Evolutionary conservation across 1,140 invertebrate species (phyloP), one percentile per base, ranked within the genome.

Genomic region (Leptinotarsa texana): DNA sequence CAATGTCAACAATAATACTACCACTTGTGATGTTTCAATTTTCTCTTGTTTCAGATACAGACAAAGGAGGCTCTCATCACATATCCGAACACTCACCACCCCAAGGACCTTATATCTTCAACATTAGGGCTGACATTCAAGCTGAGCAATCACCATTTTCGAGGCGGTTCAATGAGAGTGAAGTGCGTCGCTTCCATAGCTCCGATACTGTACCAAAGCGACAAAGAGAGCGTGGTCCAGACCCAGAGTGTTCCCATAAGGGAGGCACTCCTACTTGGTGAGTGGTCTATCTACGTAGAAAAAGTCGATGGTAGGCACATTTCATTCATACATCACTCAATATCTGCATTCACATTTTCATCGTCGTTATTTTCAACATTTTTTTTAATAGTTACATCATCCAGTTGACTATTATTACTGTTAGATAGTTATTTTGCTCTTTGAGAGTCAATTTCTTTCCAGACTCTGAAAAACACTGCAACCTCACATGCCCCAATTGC

Each of bases 181-280:
- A 87, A 89, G 79, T 91, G 90, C 80, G 83, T 90, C 51, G 89
- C 90, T 8, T 88, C 86, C 70, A 84, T 90, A 77, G 89, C 89
- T 4, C 88, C 89, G 4, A 85, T 88, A 3, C 81, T 90, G 18
- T 90, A 89, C 88, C 85, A 87, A 75, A 87, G 86, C n/a, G 88
- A 88, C 79, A 85, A 85, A 74, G 87, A 89, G 76, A 88, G 86
- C 74, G 85, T 88, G 1, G 84, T 89, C 1, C 88, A 88, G 67
- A 87, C 86, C 72, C 80, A 86, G 67, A 87, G 87, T n/a, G 74
- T 78, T 2, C 73, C 73, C 47, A 84, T 89, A 66, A 87, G 89
- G 74, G 89, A 90, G 81, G 89, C 89, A 48, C 86, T 89, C 76
- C 81, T 90, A 74, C 82, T 90, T 70, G 89, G 89, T 90, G 83